Evolutionary conservation across 2,797 vertebrate species (phyloP), one percentile per base, ranked within the genome.

Genomic region (Chromobotia macracanthus): DNA sequence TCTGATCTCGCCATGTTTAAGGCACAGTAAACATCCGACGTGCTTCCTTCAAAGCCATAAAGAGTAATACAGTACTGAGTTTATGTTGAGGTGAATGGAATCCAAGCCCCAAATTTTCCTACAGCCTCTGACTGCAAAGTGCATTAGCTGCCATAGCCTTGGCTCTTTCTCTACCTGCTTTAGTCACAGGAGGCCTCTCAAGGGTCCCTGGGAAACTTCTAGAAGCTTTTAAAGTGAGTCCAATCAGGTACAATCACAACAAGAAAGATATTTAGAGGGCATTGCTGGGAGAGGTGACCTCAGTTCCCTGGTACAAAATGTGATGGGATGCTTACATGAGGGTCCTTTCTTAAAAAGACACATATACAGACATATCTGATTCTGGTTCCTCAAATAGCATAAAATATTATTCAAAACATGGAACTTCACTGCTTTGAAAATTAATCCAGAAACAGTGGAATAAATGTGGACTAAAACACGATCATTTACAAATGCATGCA

Each of bases 1-100:
- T 38, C 38, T 10, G n/a, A 65, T 46, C 23, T 56, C 50, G 18
- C 35, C 72, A 50, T 70, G 64, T 79, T 78, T 79, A 64, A 75
- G 55, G 16, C 75, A 28, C 44, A 50, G 56, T 41, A 68, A 28
- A 82, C 46, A 46, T 19, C 3, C 13, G 19, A 10, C 28, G 38
- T 51, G 44, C 53, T 72, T 82, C 23, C n/a, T 44, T 21, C 21
- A 16, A 11, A 76, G 55, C 10, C 46, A 65, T 4, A 31, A 11
- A 41, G 38, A 41, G 38, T 41, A 41, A 9, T 41, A 41, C 0
- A 9, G 18, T n/a, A 18, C 41, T 23, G 23, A 71, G 75, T 68
- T 73, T 7, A 51, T 53, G 63, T 48, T 60, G 44, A 61, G 67
- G 55, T 44, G 19, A 46, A 77, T 21, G 13, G 61, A 77, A 65